These are phyloP conservation scores for Drepana arcuata DNA, from an alignment of 1,140 invertebrate genomes.

Conservation along the genomic window DNA sequence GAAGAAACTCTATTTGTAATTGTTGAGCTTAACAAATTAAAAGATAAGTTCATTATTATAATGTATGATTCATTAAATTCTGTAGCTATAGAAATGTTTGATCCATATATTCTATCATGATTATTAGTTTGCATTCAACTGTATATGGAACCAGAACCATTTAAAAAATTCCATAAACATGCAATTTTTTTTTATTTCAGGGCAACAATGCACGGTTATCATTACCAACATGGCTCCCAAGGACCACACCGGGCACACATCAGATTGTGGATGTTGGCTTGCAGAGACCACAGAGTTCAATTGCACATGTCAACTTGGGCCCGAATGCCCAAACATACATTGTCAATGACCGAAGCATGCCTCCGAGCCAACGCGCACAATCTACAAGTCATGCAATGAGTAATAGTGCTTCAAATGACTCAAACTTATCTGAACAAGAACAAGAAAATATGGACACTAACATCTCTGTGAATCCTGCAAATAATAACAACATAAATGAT, in stretches of 20 bases:
- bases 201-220: constrained; percentile 57
- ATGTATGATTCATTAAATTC: no score
- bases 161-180: no score
- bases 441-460: constrained; percentile 43
- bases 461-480: constrained; percentile 52
- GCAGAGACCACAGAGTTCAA: constrained; percentile 54
- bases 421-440: constrained; percentile 40
- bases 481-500: constrained; percentile 63
- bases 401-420: constrained; percentile 46
- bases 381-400: constrained; percentile 29
- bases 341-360: constrained; percentile 37
- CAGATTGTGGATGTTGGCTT: constrained; percentile 27
- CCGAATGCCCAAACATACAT: constrained; percentile 43
- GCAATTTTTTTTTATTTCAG: constrained; percentile 20
- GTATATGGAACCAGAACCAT: no score
- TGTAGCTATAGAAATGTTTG: no score
- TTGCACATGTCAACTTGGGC: constrained; percentile 56
- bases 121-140: no score
- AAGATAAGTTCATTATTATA: no score
- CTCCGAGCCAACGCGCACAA: constrained; percentile 17
- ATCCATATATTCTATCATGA: no score
- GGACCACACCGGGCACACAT: constrained; percentile 44
- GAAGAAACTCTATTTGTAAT: no score
- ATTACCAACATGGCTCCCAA: constrained; percentile 56
- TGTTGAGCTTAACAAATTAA: no score